These are phyloP conservation scores for Genyomyrus donnyi DNA, from an alignment of 2,113 vertebrate genomes.

Conservation along the genomic window DNA sequence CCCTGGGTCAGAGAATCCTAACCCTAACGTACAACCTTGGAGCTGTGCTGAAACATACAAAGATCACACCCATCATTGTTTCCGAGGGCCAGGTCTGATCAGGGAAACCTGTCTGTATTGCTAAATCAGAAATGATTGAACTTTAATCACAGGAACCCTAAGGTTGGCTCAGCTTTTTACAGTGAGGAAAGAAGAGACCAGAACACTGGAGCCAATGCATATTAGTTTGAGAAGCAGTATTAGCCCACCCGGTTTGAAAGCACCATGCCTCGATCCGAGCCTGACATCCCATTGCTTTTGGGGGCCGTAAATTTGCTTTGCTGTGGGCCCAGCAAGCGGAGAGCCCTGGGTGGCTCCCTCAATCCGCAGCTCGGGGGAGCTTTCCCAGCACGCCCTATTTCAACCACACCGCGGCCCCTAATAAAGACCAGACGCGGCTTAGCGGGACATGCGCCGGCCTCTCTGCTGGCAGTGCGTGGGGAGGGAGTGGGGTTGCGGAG, in stretches of 20 bases:
- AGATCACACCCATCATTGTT: not conserved
- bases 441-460: not conserved
- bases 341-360: constrained; percentile 10
- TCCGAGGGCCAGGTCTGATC: not conserved
- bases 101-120: not conserved
- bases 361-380: not conserved
- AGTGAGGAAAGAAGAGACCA: not conserved
- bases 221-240: not conserved
- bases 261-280: not conserved
- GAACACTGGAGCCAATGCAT: not conserved
- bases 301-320: not conserved
- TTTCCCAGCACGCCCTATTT: not conserved
- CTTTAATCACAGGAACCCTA: not conserved
- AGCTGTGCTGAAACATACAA: not conserved
- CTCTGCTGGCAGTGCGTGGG: not conserved
- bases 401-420: not conserved
- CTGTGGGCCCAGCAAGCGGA: not conserved
- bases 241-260: not conserved
- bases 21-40: not conserved
- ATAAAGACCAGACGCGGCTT: constrained; percentile 14
- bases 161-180: not conserved
- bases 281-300: not conserved
- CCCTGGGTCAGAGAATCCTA: not conserved
- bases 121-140: not conserved
- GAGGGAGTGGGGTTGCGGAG: not conserved